Percentiles rank a stretch among this genome's conserved stretches.
These are phyloP conservation scores for Phytoseiulus persimilis DNA, from an alignment of 2,888 invertebrate species.

Conservation along the genomic window DNA sequence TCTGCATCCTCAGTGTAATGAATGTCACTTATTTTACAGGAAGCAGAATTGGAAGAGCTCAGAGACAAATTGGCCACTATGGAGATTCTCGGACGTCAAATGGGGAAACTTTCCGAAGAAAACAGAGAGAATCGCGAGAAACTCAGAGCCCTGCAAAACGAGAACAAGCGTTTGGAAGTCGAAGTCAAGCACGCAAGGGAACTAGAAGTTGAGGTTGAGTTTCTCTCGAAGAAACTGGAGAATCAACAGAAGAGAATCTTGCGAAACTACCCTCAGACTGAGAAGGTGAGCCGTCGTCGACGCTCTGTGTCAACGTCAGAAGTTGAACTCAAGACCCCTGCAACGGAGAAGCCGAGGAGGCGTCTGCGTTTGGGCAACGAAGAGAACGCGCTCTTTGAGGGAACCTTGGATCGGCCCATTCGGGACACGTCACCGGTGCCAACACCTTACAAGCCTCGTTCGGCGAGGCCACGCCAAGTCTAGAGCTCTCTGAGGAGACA, in stretches of 20 bases:
- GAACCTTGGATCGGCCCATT: not conserved
- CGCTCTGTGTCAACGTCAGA: slow-evolving; percentile 11
- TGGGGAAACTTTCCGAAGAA: slow-evolving; percentile 19
- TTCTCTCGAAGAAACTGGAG: not conserved
- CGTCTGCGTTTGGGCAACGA: not conserved
- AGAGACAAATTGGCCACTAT: not conserved
- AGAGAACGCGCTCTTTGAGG: not conserved
- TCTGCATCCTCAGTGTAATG: too few relatives aligned
- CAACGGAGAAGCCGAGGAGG: not conserved
- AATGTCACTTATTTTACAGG: too few relatives aligned
- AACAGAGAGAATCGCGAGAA: slow-evolving; percentile 6
- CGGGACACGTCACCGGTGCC: not conserved
- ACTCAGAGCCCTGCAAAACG: not conserved
- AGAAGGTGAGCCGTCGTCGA: not conserved
- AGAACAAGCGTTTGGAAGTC: not conserved
- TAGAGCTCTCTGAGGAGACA: too few relatives aligned
- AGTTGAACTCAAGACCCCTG: not conserved
- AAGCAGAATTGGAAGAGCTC: slow-evolving; percentile 20
- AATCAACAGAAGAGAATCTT: not conserved
- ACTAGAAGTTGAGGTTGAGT: slow-evolving; percentile 29
- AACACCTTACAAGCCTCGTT: slow-evolving; percentile 7
- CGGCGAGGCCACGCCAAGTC: not conserved
- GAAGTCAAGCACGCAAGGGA: not conserved
- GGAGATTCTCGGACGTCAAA: not conserved
- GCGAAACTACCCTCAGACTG: slow-evolving; percentile 20